Evolutionary conservation across 2,797 vertebrate genomes (phyloP).

Genomic region (Coregonus sp.): DNA sequence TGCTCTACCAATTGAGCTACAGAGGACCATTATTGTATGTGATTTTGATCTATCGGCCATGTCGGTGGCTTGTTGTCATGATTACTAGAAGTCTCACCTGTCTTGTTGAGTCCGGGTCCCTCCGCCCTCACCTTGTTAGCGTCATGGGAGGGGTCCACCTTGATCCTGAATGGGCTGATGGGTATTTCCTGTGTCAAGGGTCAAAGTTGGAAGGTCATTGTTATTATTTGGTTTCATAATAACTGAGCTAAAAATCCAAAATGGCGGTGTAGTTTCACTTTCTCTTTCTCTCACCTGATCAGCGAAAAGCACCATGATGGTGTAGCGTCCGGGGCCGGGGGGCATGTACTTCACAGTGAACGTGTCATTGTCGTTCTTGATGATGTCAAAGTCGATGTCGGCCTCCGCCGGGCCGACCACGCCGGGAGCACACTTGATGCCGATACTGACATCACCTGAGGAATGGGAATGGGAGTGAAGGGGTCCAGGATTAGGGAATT

Average conservation of each 20-base stretch:
- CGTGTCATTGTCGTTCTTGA: conserved; percentile 97
- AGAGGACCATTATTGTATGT: too few species aligned
- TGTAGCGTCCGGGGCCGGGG: conserved; percentile 87
- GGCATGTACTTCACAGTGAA: conserved; percentile 97
- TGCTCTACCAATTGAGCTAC: too few species aligned
- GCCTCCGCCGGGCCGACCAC: conserved; percentile 90
- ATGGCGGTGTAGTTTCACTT: background rate
- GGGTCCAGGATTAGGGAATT: too few species aligned
- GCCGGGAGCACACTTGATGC: conserved; percentile 92
- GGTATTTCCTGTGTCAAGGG: conserved; percentile 85
- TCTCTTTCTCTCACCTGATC: conserved; percentile 80
- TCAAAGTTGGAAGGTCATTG: background rate
- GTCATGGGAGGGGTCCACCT: conserved; percentile 94
- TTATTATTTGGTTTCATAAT: background rate
- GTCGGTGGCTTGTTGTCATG: too few species aligned
- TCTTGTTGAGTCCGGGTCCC: conserved; percentile 91
- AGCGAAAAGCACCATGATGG: conserved; percentile 97
- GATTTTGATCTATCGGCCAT: too few species aligned
- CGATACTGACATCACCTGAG: conserved; percentile 95
- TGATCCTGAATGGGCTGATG: conserved; percentile 92
- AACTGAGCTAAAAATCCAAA: too few species aligned
- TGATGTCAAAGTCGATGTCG: conserved; percentile 97
- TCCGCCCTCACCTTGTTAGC: conserved; percentile 92
- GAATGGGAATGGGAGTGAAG: conserved; percentile 27
- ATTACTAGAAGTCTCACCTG: conserved; percentile 61